phyloP scores from a whole-genome alignment of 2,797 vertebrate genomes.

The Morus bassanus region DNA sequence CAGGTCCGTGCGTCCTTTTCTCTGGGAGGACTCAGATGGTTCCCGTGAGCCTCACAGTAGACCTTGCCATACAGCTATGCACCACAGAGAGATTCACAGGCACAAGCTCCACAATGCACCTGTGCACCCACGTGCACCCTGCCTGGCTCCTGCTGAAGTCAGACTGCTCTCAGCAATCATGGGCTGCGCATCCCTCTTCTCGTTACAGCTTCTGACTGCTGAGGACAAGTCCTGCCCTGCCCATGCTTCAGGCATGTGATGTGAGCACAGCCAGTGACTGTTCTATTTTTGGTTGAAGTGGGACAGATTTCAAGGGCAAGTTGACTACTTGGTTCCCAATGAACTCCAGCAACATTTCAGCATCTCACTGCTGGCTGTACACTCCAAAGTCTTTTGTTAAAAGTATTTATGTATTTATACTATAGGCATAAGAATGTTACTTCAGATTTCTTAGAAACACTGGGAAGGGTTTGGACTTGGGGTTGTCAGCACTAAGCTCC shows the following conservation, averaged over 20 bases:
- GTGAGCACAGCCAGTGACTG: neutral
- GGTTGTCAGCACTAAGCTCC: neutral
- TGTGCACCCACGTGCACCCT: neutral
- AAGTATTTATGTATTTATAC: slow-evolving; percentile 58
- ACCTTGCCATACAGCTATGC: neutral
- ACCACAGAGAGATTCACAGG: neutral
- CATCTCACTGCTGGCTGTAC: neutral
- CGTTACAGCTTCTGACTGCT: neutral
- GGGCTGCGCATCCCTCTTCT: neutral
- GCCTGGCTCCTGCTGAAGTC: neutral
- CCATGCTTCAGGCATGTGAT: neutral
- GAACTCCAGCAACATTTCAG: neutral
- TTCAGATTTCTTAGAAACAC: neutral
- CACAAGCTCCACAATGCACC: fast-evolving
- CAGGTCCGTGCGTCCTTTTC: neutral
- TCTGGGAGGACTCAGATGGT: neutral
- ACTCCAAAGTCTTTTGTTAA: neutral
- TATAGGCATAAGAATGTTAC: neutral
- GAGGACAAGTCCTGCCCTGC: neutral
- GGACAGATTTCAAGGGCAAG: neutral
- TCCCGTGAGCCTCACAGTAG: neutral
- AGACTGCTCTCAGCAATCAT: neutral
- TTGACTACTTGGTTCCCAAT: neutral
- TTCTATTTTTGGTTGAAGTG: neutral
- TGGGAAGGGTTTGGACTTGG: neutral